These are phyloP conservation scores for Drosophila arawakana DNA, from an alignment of 1,140 invertebrate genomes.

Conservation along the genomic window DNA sequence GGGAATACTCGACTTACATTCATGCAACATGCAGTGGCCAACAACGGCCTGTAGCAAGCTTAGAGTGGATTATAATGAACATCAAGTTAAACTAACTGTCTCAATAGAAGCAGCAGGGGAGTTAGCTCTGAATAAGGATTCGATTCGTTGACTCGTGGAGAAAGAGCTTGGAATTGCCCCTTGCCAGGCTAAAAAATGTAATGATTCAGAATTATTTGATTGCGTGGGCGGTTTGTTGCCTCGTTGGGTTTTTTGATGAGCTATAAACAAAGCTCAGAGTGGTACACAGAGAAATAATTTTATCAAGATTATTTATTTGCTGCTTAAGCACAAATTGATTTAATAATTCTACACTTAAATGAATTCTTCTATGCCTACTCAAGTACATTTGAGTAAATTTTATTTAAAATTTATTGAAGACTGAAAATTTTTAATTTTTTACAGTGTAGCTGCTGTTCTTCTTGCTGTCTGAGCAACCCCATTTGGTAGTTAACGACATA, in stretches of 20 bases:
- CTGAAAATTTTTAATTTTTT: too few relatives aligned
- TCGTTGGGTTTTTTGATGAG: conserved; percentile 12
- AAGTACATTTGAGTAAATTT: too few relatives aligned
- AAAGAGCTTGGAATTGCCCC: conserved; percentile 13
- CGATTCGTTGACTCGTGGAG: neutral
- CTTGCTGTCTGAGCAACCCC: conserved; percentile 41
- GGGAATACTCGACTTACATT: conserved; percentile 66
- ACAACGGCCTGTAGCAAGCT: conserved; percentile 36
- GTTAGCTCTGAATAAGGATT: neutral
- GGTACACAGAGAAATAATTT: neutral
- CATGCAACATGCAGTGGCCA: conserved; percentile 53
- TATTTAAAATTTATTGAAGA: too few relatives aligned
- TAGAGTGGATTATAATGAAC: conserved; percentile 81
- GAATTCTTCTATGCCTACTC: too few relatives aligned
- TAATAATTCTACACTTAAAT: too few relatives aligned
- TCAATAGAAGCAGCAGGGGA: conserved; percentile 56
- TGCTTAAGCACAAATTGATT: too few relatives aligned
- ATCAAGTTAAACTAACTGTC: conserved; percentile 80
- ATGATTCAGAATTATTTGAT: conserved; percentile 83
- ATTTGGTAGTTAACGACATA: conserved; percentile 31
- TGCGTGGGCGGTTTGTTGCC: conserved; percentile 81
- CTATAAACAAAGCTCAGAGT: neutral
- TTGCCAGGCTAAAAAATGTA: conserved; percentile 64
- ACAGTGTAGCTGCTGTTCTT: too few relatives aligned
- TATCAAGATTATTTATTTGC: too few relatives aligned